Evolutionary conservation across 2,113 vertebrate species (phyloP).

Genomic region (Myodes glareolus): DNA sequence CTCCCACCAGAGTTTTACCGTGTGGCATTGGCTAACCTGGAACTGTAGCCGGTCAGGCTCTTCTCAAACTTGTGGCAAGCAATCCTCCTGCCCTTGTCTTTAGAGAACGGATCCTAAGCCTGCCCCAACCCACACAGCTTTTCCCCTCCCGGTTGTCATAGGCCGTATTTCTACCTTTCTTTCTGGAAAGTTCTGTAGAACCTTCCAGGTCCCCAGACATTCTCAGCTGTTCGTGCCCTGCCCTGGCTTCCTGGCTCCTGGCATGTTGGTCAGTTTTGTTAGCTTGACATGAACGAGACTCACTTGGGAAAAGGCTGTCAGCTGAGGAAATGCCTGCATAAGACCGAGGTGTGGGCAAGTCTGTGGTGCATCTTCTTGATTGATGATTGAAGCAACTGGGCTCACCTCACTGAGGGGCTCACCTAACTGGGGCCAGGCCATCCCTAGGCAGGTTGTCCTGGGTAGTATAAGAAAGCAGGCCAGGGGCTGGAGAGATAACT

Average conservation of each 20-base stretch:
- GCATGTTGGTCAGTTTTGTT: background rate
- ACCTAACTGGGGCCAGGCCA: background rate
- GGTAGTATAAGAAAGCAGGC: background rate
- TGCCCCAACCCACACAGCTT: background rate
- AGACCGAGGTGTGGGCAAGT: background rate
- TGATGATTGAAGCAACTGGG: background rate
- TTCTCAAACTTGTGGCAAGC: background rate
- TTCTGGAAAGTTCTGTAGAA: background rate
- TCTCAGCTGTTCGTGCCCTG: background rate
- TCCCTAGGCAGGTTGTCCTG: background rate
- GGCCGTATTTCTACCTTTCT: background rate
- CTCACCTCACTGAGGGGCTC: background rate
- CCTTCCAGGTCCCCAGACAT: too few relatives aligned
- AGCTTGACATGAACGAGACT: background rate
- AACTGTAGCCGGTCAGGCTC: too few relatives aligned
- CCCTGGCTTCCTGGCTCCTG: background rate
- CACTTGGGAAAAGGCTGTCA: background rate
- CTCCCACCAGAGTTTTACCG: background rate
- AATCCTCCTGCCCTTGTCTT: background rate
- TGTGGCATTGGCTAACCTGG: background rate
- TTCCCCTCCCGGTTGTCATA: background rate
- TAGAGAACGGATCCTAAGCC: background rate
- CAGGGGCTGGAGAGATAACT: background rate
- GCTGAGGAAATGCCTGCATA: background rate
- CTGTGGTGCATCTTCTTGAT: background rate